Percentiles rank a stretch among this genome's conserved stretches.
Conservation (phyloP, 2,113 vertebrate species). For the Verasper variegatus region DNA sequence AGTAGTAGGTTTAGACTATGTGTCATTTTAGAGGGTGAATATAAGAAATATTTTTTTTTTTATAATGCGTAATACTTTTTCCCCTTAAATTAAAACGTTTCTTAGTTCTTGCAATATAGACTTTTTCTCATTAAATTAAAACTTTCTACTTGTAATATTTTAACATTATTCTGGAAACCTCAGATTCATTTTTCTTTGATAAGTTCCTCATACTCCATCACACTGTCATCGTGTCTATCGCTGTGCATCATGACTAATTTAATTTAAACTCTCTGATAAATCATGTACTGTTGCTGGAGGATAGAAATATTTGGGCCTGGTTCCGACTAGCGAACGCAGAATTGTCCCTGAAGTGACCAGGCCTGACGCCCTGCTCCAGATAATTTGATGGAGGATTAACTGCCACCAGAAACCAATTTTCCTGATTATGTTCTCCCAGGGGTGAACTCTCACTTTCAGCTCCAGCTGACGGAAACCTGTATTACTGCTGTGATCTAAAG, state of each 20-base stretch:
- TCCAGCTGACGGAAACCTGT: neutral
- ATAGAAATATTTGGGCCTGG: neutral
- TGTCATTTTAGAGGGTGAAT: too few species aligned
- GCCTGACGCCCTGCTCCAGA: conserved; percentile 11
- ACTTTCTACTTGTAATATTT: too few species aligned
- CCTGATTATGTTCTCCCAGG: conserved; percentile 37
- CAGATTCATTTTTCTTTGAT: too few species aligned
- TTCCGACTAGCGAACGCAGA: neutral
- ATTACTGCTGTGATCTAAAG: too few species aligned
- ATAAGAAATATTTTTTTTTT: too few species aligned
- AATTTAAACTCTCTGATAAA: neutral
- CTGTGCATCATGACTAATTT: neutral
- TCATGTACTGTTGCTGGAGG: neutral
- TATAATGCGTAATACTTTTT: too few species aligned
- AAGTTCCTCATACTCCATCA: too few species aligned
- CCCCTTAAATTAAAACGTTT: too few species aligned
- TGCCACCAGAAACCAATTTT: conserved; percentile 41
- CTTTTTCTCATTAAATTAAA: too few species aligned
- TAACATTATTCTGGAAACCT: too few species aligned
- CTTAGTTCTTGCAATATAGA: too few species aligned
- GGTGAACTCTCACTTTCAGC: conserved; percentile 20
- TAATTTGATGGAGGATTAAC: conserved; percentile 51
- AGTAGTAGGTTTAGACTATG: too few species aligned
- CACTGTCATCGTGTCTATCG: neutral
- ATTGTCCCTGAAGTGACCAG: neutral